These are phyloP conservation scores for Caenorhabditis brenneri DNA, from an alignment of 1,140 invertebrate genomes.

Conservation along the genomic window DNA sequence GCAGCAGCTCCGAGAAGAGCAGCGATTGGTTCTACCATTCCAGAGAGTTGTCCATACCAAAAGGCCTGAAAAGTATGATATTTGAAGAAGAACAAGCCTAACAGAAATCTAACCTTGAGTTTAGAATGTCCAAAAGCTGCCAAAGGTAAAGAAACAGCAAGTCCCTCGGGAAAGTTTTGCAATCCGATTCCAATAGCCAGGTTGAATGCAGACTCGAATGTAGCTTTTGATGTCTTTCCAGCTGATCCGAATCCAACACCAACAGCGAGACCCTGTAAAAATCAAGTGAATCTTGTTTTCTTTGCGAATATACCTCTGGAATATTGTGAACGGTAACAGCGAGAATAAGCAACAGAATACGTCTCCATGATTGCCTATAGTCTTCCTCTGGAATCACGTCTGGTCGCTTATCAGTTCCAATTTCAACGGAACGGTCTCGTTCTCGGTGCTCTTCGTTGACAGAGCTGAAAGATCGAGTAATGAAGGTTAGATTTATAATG, in stretches of 20 bases:
- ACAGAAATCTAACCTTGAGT: slow-evolving; percentile 75
- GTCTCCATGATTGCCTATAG: slow-evolving; percentile 78
- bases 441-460: slow-evolving; percentile 28
- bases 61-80: too few species aligned
- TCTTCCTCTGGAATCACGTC: slow-evolving; percentile 36
- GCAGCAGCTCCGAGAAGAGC: slow-evolving; percentile 88
- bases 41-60: slow-evolving; percentile 95
- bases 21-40: slow-evolving; percentile 96
- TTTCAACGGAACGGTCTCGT: not conserved
- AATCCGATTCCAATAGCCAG: slow-evolving; percentile 85
- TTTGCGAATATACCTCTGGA: slow-evolving; percentile 73
- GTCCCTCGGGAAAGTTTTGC: slow-evolving; percentile 96
- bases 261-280: slow-evolving; percentile 87
- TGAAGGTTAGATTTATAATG: too few species aligned
- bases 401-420: not conserved
- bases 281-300: slow-evolving; percentile 34
- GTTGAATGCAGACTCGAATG: slow-evolving; percentile 89
- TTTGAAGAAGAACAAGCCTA: too few species aligned
- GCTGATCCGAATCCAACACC: slow-evolving; percentile 95
- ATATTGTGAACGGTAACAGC: slow-evolving; percentile 88
- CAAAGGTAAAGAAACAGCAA: slow-evolving; percentile 92
- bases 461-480: not conserved
- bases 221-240: slow-evolving; percentile 76
- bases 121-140: slow-evolving; percentile 91
- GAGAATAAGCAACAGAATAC: slow-evolving; percentile 90